A percentile compares a stretch with the other conserved stretches of the same genome.
These are phyloP conservation scores for Camptogramma bilineatum DNA, from an alignment of 2,888 invertebrate species.

Conservation along the genomic window DNA sequence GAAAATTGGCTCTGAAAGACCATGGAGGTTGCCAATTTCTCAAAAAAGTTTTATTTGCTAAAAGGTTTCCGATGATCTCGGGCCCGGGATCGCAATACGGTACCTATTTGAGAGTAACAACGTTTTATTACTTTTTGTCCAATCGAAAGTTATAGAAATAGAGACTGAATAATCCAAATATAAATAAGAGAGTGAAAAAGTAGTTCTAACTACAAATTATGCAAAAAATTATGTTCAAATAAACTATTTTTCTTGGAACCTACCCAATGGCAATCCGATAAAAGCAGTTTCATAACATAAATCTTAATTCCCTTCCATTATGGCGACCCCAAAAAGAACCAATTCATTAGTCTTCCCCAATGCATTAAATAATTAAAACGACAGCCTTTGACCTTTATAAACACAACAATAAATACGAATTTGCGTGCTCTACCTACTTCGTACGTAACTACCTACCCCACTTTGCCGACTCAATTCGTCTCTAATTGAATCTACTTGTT, in stretches of 20 bases:
- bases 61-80: slow-evolving; percentile 12
- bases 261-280: slow-evolving; percentile 21
- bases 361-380: slow-evolving; percentile 44
- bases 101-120: background rate
- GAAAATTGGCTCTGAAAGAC: background rate
- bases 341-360: slow-evolving; percentile 43
- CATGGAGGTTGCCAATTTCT: background rate
- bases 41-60: slow-evolving; percentile 12
- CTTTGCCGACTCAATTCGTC: slow-evolving; percentile 51
- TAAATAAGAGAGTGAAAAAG: background rate
- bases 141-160: background rate
- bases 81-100: background rate
- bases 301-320: slow-evolving; percentile 25
- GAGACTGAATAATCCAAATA: no score
- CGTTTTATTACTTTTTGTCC: background rate
- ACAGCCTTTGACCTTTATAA: slow-evolving; percentile 34
- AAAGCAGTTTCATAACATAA: slow-evolving; percentile 20
- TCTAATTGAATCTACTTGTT: slow-evolving; percentile 51
- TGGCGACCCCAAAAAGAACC: slow-evolving; percentile 33
- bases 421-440: slow-evolving; percentile 32
- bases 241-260: slow-evolving; percentile 11
- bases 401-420: slow-evolving; percentile 36
- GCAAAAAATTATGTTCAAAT: no score
- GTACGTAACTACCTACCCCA: slow-evolving; percentile 40
- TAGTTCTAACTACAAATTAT: background rate